Percentiles rank a stretch among this genome's conserved stretches.
These are phyloP conservation scores for Manis javanica DNA, from an alignment of 2,797 vertebrate species.

Conservation along the genomic window DNA sequence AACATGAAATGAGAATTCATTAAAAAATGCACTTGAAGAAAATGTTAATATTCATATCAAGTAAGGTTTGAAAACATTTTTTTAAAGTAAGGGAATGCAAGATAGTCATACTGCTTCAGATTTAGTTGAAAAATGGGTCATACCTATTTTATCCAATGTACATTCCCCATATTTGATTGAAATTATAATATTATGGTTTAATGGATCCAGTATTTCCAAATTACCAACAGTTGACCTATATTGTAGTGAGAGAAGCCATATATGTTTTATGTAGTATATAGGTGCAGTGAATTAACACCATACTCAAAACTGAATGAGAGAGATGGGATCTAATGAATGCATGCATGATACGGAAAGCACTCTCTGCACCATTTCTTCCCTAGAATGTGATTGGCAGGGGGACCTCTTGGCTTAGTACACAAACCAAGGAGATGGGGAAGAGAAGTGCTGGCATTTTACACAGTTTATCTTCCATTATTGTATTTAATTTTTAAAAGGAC, in stretches of 20 bases:
- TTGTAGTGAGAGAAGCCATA: background rate
- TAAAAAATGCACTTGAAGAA: background rate
- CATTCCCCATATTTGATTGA: background rate
- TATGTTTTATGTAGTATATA: background rate
- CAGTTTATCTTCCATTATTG: conserved; percentile 79
- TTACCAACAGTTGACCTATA: background rate
- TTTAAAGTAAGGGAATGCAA: background rate
- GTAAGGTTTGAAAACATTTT: background rate
- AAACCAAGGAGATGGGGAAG: conserved; percentile 45
- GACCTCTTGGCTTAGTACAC: conserved; percentile 70
- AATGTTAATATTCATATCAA: background rate
- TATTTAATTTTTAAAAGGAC: conserved; percentile 79
- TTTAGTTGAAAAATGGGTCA: conserved; percentile 14
- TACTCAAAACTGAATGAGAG: background rate
- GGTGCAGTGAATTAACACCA: background rate
- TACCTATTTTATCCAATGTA: background rate
- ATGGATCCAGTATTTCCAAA: background rate
- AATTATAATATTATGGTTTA: conserved; percentile 2
- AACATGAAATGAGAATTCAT: background rate
- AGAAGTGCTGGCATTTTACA: conserved; percentile 67
- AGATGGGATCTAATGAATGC: background rate
- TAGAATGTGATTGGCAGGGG: conserved; percentile 42
- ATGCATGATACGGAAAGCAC: background rate
- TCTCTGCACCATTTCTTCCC: background rate
- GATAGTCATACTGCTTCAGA: background rate